phyloP scores from a whole-genome alignment of 2,888 invertebrate species.

The Acleris holmiana region DNA sequence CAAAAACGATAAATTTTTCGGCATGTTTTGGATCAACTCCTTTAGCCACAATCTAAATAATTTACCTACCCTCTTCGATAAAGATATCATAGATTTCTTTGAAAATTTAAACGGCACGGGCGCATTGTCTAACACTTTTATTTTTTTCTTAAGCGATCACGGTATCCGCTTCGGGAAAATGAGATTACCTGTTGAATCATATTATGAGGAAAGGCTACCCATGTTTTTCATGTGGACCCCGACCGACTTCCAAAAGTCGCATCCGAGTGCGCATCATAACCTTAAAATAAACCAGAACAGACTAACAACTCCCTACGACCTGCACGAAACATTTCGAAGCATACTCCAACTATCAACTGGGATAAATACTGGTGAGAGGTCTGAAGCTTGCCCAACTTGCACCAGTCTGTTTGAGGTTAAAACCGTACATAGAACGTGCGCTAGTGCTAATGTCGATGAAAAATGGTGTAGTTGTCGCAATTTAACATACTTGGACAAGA shows the following conservation, averaged over 20 bases:
- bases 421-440: constrained; percentile 85
- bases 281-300: constrained; percentile 86
- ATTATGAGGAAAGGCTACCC: constrained; percentile 90
- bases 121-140: constrained; percentile 85
- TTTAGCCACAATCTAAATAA: constrained; percentile 88
- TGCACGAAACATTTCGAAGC: constrained; percentile 88
- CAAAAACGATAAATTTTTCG: constrained; percentile 86
- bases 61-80: constrained; percentile 86
- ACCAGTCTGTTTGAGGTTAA: constrained; percentile 85
- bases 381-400: constrained; percentile 86
- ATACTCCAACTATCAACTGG: constrained; percentile 80
- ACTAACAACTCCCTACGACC: constrained; percentile 89
- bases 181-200: constrained; percentile 87
- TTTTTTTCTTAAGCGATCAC: constrained; percentile 91
- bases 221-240: constrained; percentile 89
- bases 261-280: constrained; percentile 82
- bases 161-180: constrained; percentile 89
- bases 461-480: constrained; percentile 91
- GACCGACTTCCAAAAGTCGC: constrained; percentile 78
- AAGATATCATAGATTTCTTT: constrained; percentile 81
- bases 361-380: constrained; percentile 51
- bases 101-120: constrained; percentile 77
- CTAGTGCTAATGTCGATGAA: constrained; percentile 86
- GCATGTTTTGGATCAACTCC: constrained; percentile 90
- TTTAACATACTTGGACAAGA: constrained; percentile 63